Evolutionary conservation across 2,888 invertebrate genomes (phyloP), one percentile per base, ranked within the genome.

Genomic region (Tenthredo notha): DNA sequence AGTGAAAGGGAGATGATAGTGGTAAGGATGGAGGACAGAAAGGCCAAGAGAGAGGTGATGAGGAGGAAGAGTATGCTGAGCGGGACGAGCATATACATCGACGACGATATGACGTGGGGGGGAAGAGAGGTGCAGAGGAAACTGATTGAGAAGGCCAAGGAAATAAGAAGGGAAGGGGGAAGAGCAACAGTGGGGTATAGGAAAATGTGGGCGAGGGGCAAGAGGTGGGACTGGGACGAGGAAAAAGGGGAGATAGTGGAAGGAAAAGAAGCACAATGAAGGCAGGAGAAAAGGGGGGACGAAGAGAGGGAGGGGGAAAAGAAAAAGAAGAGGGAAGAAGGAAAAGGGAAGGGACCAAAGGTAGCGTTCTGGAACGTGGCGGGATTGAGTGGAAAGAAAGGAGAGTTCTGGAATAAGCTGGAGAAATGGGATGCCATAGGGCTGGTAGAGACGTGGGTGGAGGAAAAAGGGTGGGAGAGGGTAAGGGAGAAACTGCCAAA

Each of bases 331-430:
- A 33, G 10, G 10, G 29, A 33, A 10, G 10, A 9, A 1, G 29
- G 10, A 0, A 43, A 61, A 2, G 21, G n/a, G 0, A 43, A 40
- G 40, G 40, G 15, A 5, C 54, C 65, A 85, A 85, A 72, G 75
- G 9, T 85, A 2, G 29, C 78, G 0, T 87, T 88, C 77, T 88
- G 86, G 86, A 89, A 87, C 50, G 86, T 87, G n/a, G 88, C 88
- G 7, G 88, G 87, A 5, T 0, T 87, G 47, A 40, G 40, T 25
- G 86, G 85, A 0, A 89, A 89, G 37, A 86, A 86, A n/a, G 84
- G 43, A 33, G 87, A 88, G 1, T 88, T 88, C 50, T 87, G 86
- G 86, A 67, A 85, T 1, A 84, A 43, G 21, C 9, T 89, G 15
- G 82, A 75, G 10, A 67, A 70, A 2, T 87, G 74, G 50, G 87